phyloP scores from a whole-genome alignment of 1,140 invertebrate genomes.

The Oscheius sp. region DNA sequence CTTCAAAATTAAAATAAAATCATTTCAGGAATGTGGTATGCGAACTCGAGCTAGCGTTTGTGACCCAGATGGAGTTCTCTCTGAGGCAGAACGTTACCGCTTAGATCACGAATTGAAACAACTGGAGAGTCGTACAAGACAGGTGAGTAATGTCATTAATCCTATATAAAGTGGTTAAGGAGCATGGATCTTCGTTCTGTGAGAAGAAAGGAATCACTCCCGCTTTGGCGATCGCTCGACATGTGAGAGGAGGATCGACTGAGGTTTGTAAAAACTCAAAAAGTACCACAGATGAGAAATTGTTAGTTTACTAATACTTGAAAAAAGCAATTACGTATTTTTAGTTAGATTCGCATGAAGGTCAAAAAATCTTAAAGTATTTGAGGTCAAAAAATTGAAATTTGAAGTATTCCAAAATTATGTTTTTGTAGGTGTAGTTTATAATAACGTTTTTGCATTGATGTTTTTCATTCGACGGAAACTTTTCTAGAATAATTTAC shows the following conservation, averaged over 20 bases:
- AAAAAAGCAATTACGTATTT: too few species aligned
- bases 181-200: slow-evolving; percentile 51
- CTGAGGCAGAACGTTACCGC: slow-evolving; percentile 49
- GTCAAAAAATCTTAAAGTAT: too few species aligned
- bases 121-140: slow-evolving; percentile 49
- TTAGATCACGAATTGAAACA: slow-evolving; percentile 55
- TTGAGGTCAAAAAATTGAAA: not conserved
- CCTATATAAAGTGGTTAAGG: slow-evolving; percentile 47
- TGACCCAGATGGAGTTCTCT: slow-evolving; percentile 54
- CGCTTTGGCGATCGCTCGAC: slow-evolving; percentile 50
- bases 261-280: too few species aligned
- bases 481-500: too few species aligned
- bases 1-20: slow-evolving; percentile 57
- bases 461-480: too few species aligned
- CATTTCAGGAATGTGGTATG: slow-evolving; percentile 51
- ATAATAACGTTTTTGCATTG: too few species aligned
- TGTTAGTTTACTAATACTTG: too few species aligned
- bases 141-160: slow-evolving; percentile 53
- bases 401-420: not conserved
- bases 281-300: too few species aligned
- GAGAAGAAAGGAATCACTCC: slow-evolving; percentile 57
- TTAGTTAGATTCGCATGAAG: too few species aligned
- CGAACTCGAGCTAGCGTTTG: slow-evolving; percentile 52
- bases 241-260: slow-evolving; percentile 56
- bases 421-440: too few species aligned